phyloP scores from a whole-genome alignment of 2,888 invertebrate species.

The Xestia ashworthii region DNA sequence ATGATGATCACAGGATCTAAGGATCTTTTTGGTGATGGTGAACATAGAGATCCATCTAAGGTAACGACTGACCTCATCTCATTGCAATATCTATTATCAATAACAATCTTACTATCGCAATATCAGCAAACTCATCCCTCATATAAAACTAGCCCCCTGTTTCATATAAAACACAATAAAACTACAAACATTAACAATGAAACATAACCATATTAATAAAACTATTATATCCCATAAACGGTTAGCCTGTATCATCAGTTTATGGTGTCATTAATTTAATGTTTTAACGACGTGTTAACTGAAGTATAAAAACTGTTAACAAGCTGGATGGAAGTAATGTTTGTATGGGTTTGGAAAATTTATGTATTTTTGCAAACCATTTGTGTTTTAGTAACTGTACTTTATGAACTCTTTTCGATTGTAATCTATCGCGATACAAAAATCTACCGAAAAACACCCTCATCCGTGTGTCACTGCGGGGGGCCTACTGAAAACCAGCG shows the following conservation, averaged over 20 bases:
- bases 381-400: no score
- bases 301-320: constrained; percentile 62
- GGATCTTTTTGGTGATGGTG: no score
- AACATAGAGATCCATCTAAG: neutral
- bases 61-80: neutral
- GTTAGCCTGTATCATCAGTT: constrained; percentile 53
- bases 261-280: constrained; percentile 60
- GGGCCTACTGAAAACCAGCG: no score
- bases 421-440: no score
- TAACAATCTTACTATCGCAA: neutral
- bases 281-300: constrained; percentile 54
- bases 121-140: constrained; percentile 29
- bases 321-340: constrained; percentile 38
- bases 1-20: no score
- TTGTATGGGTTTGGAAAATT: constrained; percentile 18
- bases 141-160: neutral
- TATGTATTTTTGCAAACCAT: neutral
- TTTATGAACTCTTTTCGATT: no score
- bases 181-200: constrained; percentile 42
- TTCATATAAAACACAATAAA: constrained; percentile 42
- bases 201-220: constrained; percentile 61
- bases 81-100: neutral
- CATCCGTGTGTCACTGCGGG: no score
- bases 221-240: constrained; percentile 55
- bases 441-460: no score